These are phyloP conservation scores for Acipenser ruthenus DNA, from an alignment of 2,797 vertebrate genomes.

Conservation along the genomic window DNA sequence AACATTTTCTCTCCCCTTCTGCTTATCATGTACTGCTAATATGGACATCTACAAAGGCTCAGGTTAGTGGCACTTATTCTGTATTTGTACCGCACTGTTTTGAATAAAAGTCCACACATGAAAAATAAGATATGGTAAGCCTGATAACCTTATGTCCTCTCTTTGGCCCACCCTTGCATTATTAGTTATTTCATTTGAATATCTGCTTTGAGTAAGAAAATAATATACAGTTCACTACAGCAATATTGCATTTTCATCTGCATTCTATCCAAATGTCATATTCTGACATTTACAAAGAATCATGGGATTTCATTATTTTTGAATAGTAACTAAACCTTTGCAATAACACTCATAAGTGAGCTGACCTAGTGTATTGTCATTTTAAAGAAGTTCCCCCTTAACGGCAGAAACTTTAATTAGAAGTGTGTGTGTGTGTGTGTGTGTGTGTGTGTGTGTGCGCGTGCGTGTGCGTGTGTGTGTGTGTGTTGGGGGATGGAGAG, in stretches of 20 bases:
- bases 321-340: constrained; percentile 25
- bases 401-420: constrained; percentile 14
- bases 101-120: constrained; percentile 37
- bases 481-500: not conserved
- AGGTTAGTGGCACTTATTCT: constrained; percentile 88
- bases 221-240: constrained; percentile 25
- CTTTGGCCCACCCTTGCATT: constrained; percentile 4
- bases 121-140: constrained; percentile 34
- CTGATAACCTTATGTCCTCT: constrained; percentile 35
- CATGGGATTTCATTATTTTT: constrained; percentile 28
- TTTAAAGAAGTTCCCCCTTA: constrained; percentile 19
- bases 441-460: constrained; percentile 16
- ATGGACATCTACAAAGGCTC: constrained; percentile 95
- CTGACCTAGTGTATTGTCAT: constrained; percentile 12
- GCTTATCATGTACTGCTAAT: constrained; percentile 88
- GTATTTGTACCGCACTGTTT: constrained; percentile 56
- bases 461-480: constrained; percentile 12
- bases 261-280: constrained; percentile 24
- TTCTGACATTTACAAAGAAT: constrained; percentile 26
- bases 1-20: constrained; percentile 76
- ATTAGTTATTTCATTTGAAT: constrained; percentile 29
- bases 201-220: constrained; percentile 15
- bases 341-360: constrained; percentile 21
- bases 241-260: constrained; percentile 24
- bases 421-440: constrained; percentile 9